Base-by-base conservation (phyloP, 2,113 vertebrate species). In the Thymallus thymallus region DNA sequence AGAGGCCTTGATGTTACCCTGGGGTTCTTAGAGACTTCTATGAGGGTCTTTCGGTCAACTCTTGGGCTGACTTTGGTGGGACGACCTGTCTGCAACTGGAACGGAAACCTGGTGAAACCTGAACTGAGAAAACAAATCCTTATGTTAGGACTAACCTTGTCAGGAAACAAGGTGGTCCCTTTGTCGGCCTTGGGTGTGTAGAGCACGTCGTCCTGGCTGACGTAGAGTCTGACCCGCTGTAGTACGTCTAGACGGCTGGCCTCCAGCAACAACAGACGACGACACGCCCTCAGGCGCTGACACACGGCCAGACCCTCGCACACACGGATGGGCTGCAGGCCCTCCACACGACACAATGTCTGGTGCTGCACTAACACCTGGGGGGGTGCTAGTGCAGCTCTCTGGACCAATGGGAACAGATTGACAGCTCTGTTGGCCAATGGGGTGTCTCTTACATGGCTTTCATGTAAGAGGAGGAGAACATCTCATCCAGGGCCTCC, bases 401-500 rank as follows among this genome's bases (percentile, higher is more conserved):
- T 24, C 12, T 5, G 62, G 9, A 1, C 24, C 13, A 22, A 24
- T 9, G 13, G 63, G 29, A 13, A 65, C 29, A 6, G 14, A 30
- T 16, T 66, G 64, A 66, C 64, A 66, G 7, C 64, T 66, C 64
- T 32, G 18, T 6, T 6, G 30, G 29, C 64, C 66, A 41, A 56
- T 22, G 16, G 3, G 22, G 41, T n/a, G 22, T 18, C 10, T 10
- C 72, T 89, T 82, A 99, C 96, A 91, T 95, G 74, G 95, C 94
- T 3, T 87, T 88, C 84, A 97, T 83, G 74, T 98, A 98, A 0
- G 96, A 89, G 0, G 96, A 99, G 4, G 96, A 97, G 76, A 98
- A 98, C 97, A 98, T 99, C 87, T 98, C 97, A 51, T 97, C 93
- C 51, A 98, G 91, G 2, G 98, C 96, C 83, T 96, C 90, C 84